Conservation (phyloP, 2,797 vertebrate species). For the Petrocephalus schoutedeni region DNA sequence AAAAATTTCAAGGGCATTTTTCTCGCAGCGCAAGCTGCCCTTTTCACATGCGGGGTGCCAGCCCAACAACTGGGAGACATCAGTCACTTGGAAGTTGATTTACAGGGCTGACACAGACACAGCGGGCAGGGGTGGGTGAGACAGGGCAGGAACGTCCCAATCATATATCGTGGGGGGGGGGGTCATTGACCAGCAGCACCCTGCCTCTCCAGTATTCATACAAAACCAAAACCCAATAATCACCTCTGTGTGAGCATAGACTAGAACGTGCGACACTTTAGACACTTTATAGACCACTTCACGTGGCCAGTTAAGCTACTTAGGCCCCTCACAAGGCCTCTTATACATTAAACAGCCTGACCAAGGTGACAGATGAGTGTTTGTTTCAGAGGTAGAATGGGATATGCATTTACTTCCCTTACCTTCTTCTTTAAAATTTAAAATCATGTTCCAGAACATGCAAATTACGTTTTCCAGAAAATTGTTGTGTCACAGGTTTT, state of each 20-base stretch:
- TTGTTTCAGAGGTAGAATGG: neutral
- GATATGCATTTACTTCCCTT: neutral
- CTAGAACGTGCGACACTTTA: neutral
- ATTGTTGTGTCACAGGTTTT: neutral
- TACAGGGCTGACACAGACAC: neutral
- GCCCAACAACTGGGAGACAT: constrained; percentile 41
- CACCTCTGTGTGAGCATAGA: neutral
- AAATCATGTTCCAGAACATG: neutral
- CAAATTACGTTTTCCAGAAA: constrained; percentile 16
- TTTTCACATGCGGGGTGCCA: constrained; percentile 49
- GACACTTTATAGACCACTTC: neutral
- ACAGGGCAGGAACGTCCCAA: neutral
- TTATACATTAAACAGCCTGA: neutral
- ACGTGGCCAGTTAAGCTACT: neutral
- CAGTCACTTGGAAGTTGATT: neutral
- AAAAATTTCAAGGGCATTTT: constrained; percentile 42
- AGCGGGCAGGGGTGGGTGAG: neutral
- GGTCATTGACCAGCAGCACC: neutral
- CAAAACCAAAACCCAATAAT: neutral
- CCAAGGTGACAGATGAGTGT: neutral
- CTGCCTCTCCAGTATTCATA: neutral
- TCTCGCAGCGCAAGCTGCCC: constrained; percentile 36
- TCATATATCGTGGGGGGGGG: neutral
- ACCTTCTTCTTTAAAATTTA: neutral
- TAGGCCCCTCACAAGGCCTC: neutral